These are phyloP conservation scores for Beris morrisii DNA, from an alignment of 2,888 invertebrate genomes.

Conservation along the genomic window DNA sequence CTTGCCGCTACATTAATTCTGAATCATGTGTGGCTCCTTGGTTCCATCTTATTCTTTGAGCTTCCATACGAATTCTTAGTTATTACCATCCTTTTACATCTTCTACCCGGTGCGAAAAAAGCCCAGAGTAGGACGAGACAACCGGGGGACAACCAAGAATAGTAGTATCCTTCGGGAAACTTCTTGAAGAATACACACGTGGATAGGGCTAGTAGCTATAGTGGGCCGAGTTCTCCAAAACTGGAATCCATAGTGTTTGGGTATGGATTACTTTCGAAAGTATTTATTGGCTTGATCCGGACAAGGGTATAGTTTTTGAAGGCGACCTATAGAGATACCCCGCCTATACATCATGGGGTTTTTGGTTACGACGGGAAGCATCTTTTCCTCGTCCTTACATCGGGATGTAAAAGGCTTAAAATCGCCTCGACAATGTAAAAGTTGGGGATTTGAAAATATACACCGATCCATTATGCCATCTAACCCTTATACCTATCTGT, in stretches of 20 bases:
- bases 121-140: background rate
- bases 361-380: background rate
- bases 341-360: background rate
- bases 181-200: background rate
- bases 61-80: slow-evolving; percentile 32
- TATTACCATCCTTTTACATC: slow-evolving; percentile 25
- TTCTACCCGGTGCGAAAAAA: background rate
- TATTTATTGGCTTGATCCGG: slow-evolving; percentile 10
- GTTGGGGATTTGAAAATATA: slow-evolving; percentile 29
- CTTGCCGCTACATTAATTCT: slow-evolving; percentile 41
- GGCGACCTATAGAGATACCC: background rate
- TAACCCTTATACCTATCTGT: background rate
- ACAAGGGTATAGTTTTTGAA: slow-evolving; percentile 10
- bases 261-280: slow-evolving; percentile 2
- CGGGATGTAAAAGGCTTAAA: slow-evolving; percentile 11
- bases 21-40: slow-evolving; percentile 39
- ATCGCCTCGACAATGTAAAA: slow-evolving; percentile 34
- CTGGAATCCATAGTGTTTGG: background rate
- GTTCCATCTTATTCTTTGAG: slow-evolving; percentile 37
- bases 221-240: background rate
- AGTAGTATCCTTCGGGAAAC: background rate
- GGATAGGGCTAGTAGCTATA: background rate
- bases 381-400: background rate
- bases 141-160: background rate
- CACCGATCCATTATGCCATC: slow-evolving; percentile 20